phyloP scores from a whole-genome alignment of 2,888 invertebrate species.

The Fissipunctia ypsillon region DNA sequence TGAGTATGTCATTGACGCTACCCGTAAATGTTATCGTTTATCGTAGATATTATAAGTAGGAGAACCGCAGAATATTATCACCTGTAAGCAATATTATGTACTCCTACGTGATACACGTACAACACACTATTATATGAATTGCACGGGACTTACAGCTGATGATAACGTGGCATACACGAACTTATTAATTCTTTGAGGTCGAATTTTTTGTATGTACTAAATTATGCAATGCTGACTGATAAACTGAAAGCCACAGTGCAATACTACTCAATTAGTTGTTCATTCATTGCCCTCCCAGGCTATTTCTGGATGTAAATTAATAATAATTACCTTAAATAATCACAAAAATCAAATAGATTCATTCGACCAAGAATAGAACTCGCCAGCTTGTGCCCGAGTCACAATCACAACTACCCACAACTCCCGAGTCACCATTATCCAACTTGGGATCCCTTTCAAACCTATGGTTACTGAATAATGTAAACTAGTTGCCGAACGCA shows the following conservation, averaged over 20 bases:
- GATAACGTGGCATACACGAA: conserved; percentile 51
- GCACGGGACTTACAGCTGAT: conserved; percentile 23
- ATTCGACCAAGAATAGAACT: neutral
- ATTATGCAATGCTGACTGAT: conserved; percentile 3
- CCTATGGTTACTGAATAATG: neutral
- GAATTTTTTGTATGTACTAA: conserved; percentile 8
- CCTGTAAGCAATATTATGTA: conserved; percentile 11
- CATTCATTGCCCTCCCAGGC: no score
- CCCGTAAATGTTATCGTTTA: conserved; percentile 36
- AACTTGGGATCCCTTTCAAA: neutral
- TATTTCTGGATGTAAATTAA: neutral
- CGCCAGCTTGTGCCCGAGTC: neutral
- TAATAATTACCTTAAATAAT: neutral
- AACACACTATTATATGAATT: conserved; percentile 12
- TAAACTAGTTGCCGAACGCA: neutral
- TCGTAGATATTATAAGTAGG: conserved; percentile 18
- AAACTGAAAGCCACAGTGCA: neutral
- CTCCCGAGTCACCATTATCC: neutral
- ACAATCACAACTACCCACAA: no score
- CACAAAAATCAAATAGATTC: neutral
- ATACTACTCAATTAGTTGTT: neutral
- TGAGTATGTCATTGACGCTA: conserved; percentile 23
- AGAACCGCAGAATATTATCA: conserved; percentile 34
- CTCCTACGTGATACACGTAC: conserved; percentile 9
- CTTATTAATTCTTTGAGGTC: conserved; percentile 14